Percentiles rank a stretch among this genome's conserved stretches.
Conservation (phyloP, 2,888 invertebrate genomes). For the Ornithoptera alexandrae region DNA sequence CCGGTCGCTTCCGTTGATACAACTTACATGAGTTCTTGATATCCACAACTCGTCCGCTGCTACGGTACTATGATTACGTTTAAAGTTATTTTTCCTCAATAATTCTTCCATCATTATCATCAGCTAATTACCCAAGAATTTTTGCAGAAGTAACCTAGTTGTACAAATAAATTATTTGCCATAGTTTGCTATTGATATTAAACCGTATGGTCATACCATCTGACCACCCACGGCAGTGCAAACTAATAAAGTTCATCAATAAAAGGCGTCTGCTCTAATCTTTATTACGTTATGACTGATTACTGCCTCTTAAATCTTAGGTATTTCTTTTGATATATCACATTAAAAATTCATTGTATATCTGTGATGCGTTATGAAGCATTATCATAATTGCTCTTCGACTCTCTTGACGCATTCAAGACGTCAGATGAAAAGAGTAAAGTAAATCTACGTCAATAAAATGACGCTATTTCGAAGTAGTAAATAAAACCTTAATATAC, state of each 20-base stretch:
- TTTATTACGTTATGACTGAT: slow-evolving; percentile 21
- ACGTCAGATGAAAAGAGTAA: not conserved
- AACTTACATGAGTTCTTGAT: slow-evolving; percentile 9
- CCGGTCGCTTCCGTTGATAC: slow-evolving; percentile 21
- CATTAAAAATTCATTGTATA: slow-evolving; percentile 14
- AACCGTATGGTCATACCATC: slow-evolving; percentile 1
- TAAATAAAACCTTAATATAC: no score
- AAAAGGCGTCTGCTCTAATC: slow-evolving; percentile 1
- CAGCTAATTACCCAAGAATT: not conserved
- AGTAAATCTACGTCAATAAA: not conserved
- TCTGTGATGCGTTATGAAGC: not conserved
- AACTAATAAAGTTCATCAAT: slow-evolving; percentile 13
- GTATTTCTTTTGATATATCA: slow-evolving; percentile 14
- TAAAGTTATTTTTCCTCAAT: not conserved
- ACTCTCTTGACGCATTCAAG: not conserved
- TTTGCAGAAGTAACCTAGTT: slow-evolving; percentile 8
- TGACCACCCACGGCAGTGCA: slow-evolving; percentile 14
- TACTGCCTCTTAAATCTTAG: slow-evolving; percentile 6
- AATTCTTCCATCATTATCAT: slow-evolving; percentile 3
- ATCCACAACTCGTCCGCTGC: slow-evolving; percentile 4
- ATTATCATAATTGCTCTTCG: not conserved
- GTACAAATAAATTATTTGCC: slow-evolving; percentile 12
- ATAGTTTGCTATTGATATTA: slow-evolving; percentile 18
- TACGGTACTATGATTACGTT: slow-evolving; percentile 1
- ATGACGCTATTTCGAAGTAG: no score